Conservation (phyloP, 2,888 invertebrate species). For the Hirudinaria manillensis region DNA sequence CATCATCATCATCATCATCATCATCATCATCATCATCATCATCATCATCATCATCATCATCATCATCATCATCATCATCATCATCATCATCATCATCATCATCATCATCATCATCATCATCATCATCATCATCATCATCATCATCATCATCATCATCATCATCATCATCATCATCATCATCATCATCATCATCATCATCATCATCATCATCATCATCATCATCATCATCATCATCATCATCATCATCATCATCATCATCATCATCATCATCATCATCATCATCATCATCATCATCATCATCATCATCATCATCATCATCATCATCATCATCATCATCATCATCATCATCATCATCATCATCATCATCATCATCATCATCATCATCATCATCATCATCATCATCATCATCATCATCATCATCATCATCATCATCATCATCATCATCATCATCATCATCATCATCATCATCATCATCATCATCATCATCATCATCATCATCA, state of each 20-base stretch:
- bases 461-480: constrained; percentile 16
- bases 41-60: constrained; percentile 24
- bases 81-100: constrained; percentile 13
- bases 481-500: constrained; percentile 21
- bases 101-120: constrained; percentile 4
- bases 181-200: neutral
- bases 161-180: neutral
- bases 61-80: constrained; percentile 10
- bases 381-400: constrained; percentile 19
- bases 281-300: constrained; percentile 11
- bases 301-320: constrained; percentile 20
- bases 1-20: constrained; percentile 22
- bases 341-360: constrained; percentile 8
- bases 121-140: neutral
- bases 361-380: constrained; percentile 23
- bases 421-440: constrained; percentile 16
- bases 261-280: constrained; percentile 10
- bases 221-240: constrained; percentile 17
- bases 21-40: constrained; percentile 13
- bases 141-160: constrained; percentile 47
- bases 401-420: constrained; percentile 9
- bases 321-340: constrained; percentile 19
- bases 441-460: neutral
- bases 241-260: neutral
- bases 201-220: constrained; percentile 18